Evolutionary conservation across 2,113 vertebrate species (phyloP).

Genomic region (Coptodon bakossiorum): DNA sequence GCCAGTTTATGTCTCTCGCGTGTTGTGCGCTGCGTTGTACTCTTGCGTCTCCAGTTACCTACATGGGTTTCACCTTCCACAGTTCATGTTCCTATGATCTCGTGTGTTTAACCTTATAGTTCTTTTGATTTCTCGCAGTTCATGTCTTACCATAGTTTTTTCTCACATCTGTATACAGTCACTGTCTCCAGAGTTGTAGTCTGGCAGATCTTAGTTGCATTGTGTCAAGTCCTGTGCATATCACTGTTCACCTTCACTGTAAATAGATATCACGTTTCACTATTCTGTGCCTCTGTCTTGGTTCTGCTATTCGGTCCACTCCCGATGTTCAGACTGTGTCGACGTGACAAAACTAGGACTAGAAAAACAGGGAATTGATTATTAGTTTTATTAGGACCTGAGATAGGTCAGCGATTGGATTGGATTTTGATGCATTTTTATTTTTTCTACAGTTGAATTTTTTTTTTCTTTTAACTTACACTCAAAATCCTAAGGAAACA

Average conservation of each 20-base stretch:
- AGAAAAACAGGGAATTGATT: background rate
- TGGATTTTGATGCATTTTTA: background rate
- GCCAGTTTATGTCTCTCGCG: background rate
- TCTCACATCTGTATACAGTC: background rate
- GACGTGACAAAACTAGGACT: background rate
- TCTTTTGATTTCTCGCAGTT: background rate
- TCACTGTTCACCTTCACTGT: background rate
- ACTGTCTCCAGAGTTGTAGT: background rate
- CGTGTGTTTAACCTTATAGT: background rate
- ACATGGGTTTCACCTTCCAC: background rate
- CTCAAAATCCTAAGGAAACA: too few relatives aligned
- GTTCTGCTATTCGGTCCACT: background rate
- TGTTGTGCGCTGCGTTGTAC: fast-evolving
- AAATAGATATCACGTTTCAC: background rate
- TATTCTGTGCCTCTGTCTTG: background rate
- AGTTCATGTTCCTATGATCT: background rate
- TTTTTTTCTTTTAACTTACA: too few relatives aligned
- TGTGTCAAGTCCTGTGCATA: background rate
- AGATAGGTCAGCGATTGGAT: too few relatives aligned
- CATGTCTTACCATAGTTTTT: background rate
- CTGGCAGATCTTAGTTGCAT: background rate
- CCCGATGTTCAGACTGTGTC: background rate
- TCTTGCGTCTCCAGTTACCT: fast-evolving
- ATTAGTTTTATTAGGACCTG: background rate
- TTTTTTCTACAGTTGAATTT: too few relatives aligned